Evolutionary conservation across 2,797 vertebrate genomes (phyloP).

Genomic region (Tarsius wallacei): DNA sequence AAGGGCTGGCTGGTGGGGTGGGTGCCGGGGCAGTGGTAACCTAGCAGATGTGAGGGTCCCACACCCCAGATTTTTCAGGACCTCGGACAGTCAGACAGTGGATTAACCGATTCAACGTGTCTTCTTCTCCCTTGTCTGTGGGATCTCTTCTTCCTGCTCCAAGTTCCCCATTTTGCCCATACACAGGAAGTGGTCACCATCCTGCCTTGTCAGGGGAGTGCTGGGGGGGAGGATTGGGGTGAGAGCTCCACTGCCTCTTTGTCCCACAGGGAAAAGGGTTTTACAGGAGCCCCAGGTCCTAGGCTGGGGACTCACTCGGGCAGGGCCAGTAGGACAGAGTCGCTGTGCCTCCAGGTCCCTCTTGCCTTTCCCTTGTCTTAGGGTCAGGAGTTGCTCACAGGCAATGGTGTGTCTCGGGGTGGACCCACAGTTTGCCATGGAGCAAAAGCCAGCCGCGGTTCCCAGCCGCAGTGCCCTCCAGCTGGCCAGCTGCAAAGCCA

Average conservation of each 20-base stretch:
- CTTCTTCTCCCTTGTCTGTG: neutral
- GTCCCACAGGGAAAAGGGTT: neutral
- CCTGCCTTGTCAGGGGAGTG: no score
- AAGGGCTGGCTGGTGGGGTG: neutral
- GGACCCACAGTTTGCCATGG: fast-evolving
- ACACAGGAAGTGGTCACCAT: neutral
- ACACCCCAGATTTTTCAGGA: neutral
- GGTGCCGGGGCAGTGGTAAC: neutral
- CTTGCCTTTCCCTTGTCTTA: neutral
- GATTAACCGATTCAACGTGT: neutral
- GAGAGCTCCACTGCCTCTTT: neutral
- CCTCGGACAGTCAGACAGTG: neutral
- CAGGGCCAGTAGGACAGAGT: fast-evolving
- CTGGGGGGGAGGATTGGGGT: neutral
- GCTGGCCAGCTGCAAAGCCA: fast-evolving
- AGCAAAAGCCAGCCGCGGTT: fast-evolving
- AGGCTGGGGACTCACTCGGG: neutral
- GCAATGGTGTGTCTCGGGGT: fast-evolving
- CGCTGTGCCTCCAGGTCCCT: fast-evolving
- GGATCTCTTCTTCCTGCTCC: neutral
- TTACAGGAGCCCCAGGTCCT: neutral
- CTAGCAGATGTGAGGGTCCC: neutral
- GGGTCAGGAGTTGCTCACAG: neutral
- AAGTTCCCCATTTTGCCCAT: neutral
- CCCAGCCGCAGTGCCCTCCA: fast-evolving